phyloP scores from a whole-genome alignment of 2,888 invertebrate genomes.

The Gerosis bhagava region DNA sequence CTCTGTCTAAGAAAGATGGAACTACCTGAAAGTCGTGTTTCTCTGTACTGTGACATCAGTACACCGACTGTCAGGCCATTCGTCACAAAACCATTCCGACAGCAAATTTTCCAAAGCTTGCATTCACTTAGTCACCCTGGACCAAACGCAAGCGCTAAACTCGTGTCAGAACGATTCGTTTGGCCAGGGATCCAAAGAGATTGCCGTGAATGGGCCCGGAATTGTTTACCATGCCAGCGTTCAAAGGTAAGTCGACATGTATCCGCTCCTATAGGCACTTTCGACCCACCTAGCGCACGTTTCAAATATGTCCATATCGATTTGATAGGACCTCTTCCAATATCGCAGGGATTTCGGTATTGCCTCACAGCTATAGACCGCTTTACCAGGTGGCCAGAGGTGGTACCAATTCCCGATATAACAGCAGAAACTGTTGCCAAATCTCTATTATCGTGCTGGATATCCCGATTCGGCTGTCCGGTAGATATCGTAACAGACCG shows the following conservation, averaged over 20 bases:
- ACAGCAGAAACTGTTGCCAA: conserved; percentile 47
- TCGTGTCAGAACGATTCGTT: conserved; percentile 46
- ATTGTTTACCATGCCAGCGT: conserved; percentile 46
- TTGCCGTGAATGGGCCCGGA: conserved; percentile 42
- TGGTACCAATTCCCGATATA: conserved; percentile 43
- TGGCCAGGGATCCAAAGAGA: conserved; percentile 51
- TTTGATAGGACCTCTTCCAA: conserved; percentile 35
- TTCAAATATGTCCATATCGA: conserved; percentile 39
- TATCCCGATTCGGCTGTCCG: conserved; percentile 45
- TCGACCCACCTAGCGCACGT: conserved; percentile 31
- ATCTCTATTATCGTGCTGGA: conserved; percentile 53
- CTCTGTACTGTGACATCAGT: background rate
- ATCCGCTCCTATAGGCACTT: conserved; percentile 37
- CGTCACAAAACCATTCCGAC: background rate
- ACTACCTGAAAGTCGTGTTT: background rate
- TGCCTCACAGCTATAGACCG: conserved; percentile 40
- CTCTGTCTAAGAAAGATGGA: background rate
- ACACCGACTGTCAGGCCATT: background rate
- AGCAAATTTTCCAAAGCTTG: background rate
- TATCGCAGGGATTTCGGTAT: conserved; percentile 31
- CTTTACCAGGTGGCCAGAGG: conserved; percentile 50
- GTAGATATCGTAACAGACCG: conserved; percentile 35
- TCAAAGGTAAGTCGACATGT: conserved; percentile 43
- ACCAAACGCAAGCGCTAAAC: conserved; percentile 6
- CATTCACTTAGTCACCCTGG: conserved; percentile 16